Percentiles rank a stretch among this genome's conserved stretches.
These are phyloP conservation scores for Cephalopholis sonnerati DNA, from an alignment of 2,113 vertebrate genomes.

Conservation along the genomic window DNA sequence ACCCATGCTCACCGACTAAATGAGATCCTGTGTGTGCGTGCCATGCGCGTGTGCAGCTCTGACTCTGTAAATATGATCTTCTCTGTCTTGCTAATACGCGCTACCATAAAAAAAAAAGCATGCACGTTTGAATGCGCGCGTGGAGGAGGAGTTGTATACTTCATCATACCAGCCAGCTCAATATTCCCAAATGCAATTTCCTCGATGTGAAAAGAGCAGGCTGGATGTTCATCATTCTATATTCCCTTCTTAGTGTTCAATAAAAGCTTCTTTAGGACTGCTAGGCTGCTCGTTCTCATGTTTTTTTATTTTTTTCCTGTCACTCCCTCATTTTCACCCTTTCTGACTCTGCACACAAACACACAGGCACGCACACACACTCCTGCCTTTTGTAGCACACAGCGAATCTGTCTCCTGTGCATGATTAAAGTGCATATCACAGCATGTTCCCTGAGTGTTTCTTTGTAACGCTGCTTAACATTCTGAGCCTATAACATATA, in stretches of 20 bases:
- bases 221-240: constrained; percentile 75
- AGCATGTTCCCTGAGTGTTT: constrained; percentile 40
- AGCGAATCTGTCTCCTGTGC: constrained; percentile 36
- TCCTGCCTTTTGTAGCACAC: constrained; percentile 7
- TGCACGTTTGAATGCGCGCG: constrained; percentile 15
- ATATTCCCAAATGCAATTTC: constrained; percentile 83
- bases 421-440: constrained; percentile 55
- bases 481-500: constrained; percentile 29
- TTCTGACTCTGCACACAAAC: constrained; percentile 23
- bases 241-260: constrained; percentile 66
- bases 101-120: constrained; percentile 26
- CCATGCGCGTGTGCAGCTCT: constrained; percentile 4
- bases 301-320: constrained; percentile 22
- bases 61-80: constrained; percentile 64
- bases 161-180: constrained; percentile 74
- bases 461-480: constrained; percentile 55
- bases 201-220: constrained; percentile 70
- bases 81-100: constrained; percentile 57
- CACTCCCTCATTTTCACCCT: constrained; percentile 37
- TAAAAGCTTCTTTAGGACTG: constrained; percentile 72
- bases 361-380: constrained; percentile 3
- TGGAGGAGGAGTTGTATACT: constrained; percentile 52
- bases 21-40: constrained; percentile 57
- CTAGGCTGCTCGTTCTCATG: constrained; percentile 39
- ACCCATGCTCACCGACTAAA: constrained; percentile 60